Base-by-base conservation (phyloP, 2,888 invertebrate genomes). In the Orchestes rusci region DNA sequence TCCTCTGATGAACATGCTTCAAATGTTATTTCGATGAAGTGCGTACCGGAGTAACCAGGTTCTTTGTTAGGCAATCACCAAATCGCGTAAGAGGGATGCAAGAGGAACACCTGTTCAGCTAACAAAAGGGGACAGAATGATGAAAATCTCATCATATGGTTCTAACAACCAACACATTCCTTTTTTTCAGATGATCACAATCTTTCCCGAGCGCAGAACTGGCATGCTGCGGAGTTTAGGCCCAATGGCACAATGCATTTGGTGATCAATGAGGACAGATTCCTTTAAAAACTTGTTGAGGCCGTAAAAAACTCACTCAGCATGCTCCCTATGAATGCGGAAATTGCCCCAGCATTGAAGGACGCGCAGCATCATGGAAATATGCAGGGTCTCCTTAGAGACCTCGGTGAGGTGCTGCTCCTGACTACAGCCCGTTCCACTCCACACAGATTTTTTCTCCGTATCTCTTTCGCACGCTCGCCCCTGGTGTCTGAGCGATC, bases 11-110 rank as follows among this genome's bases (percentile, higher is more conserved):
- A 39, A 39, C 17, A n/a, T 39, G 17, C 30, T 39, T 29, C 12
- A 39, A 39, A 17, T 19, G 39, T 4, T 39, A 30, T 30, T 39
- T 29, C 8, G 39, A 39, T 16, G 39, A 39, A 39, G 39, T 17
- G n/a, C 10, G 39, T n/a, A 39, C 30, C 5, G 39, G 39, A 3
- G 39, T 39, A 3, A 39, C 39, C 3, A 39, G 30, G 13, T 39
- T 39, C 36, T n/a, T 4, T 5, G 13, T 36, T n/a, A 4, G 36
- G 3, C n/a, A n/a, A n/a, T n/a, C n/a, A n/a, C 7, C 23, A 23
- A 23, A 10, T 5, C 5, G 10, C 5, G 23, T 23, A 10, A 5
- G 10, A 23, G 23, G 23, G 10, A 23, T 7, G 10, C 10, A 23
- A 23, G 23, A 23, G 23, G 23, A 10, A 10, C 23, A 23, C 5